Conservation (phyloP, 2,113 vertebrate genomes). For the Phoenicopterus ruber region DNA sequence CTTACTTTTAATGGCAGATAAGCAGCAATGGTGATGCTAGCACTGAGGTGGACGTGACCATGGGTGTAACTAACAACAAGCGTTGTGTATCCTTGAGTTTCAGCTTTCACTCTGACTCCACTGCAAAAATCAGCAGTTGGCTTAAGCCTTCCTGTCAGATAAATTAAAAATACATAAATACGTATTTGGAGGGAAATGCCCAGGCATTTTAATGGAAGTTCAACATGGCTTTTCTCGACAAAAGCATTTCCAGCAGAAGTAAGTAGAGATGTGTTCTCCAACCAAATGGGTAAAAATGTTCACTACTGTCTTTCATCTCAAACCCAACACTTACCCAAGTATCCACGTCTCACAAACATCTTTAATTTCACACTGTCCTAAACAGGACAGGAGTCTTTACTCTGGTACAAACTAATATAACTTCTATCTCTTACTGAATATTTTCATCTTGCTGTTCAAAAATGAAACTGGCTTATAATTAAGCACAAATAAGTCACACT, state of each 20-base stretch:
- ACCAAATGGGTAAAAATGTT: neutral
- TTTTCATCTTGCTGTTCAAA: neutral
- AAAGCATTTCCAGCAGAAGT: neutral
- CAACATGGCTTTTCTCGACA: neutral
- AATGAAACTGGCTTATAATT: neutral
- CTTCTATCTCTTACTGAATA: neutral
- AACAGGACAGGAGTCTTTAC: neutral
- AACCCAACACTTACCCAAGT: neutral
- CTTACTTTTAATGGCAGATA: conserved; percentile 86
- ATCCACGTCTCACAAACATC: neutral
- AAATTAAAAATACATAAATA: neutral
- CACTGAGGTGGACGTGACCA: conserved; percentile 79
- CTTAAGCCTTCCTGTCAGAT: conserved; percentile 76
- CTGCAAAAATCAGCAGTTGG: conserved; percentile 82
- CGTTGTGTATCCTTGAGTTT: conserved; percentile 78
- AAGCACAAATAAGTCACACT: neutral
- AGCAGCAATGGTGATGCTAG: conserved; percentile 87
- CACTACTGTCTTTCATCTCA: neutral
- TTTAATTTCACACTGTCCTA: neutral
- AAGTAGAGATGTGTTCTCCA: neutral
- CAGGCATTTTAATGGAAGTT: neutral
- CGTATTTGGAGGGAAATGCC: neutral
- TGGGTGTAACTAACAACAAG: conserved; percentile 87
- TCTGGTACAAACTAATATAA: neutral
- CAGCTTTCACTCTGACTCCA: conserved; percentile 81